These are phyloP conservation scores for Cinclus cinclus DNA, from an alignment of 2,113 vertebrate species.

Conservation along the genomic window DNA sequence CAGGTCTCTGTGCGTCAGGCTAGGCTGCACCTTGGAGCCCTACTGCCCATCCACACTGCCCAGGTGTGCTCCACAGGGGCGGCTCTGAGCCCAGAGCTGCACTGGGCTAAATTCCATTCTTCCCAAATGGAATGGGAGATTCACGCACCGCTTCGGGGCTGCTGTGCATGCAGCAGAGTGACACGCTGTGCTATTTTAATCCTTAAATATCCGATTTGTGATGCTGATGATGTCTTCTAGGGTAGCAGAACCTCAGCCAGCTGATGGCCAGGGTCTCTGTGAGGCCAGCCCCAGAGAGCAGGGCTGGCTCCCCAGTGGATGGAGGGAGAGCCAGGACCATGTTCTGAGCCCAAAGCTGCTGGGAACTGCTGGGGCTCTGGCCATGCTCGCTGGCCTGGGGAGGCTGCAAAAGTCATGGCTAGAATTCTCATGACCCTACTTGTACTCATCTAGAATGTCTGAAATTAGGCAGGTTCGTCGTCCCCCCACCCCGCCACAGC, in stretches of 20 bases:
- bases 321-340: fast-evolving
- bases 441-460: fast-evolving
- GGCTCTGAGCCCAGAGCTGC: background rate
- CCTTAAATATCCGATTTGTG: background rate
- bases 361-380: background rate
- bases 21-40: background rate
- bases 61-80: fast-evolving
- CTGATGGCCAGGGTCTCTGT: background rate
- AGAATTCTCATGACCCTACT: background rate
- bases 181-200: fast-evolving
- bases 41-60: background rate
- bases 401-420: background rate
- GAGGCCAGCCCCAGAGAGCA: background rate
- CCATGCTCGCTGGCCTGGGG: fast-evolving
- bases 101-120: no score
- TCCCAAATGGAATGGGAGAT: background rate
- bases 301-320: no score
- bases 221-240: background rate
- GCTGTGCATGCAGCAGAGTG: background rate
- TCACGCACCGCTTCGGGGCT: fast-evolving
- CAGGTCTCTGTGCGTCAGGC: no score
- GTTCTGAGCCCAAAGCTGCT: background rate
- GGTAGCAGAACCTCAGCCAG: background rate
- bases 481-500: fast-evolving
- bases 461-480: background rate